These are phyloP conservation scores for Leuctra nigra DNA, from an alignment of 2,888 invertebrate species.

Conservation along the genomic window DNA sequence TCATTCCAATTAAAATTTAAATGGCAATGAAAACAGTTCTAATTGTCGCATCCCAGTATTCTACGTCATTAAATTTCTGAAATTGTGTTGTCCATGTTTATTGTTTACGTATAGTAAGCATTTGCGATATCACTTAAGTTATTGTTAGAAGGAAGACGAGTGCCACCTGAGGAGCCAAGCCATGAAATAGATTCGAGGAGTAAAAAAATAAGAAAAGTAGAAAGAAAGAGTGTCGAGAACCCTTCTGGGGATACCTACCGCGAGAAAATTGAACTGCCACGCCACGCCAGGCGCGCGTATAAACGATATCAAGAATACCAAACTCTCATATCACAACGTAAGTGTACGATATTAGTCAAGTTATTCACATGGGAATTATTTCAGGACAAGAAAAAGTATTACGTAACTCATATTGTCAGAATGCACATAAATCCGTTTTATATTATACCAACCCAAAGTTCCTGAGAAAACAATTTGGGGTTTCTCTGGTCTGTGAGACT, in stretches of 20 bases:
- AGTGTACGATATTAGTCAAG: constrained; percentile 15
- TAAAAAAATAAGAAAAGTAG: neutral
- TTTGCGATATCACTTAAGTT: too few relatives aligned
- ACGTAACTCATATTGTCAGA: constrained; percentile 11
- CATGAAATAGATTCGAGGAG: neutral
- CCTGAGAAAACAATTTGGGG: too few relatives aligned
- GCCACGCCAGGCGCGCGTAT: neutral
- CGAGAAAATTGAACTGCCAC: constrained; percentile 16
- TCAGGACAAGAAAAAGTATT: constrained; percentile 1
- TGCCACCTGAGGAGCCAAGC: too few relatives aligned
- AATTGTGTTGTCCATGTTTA: too few relatives aligned
- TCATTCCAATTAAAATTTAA: too few relatives aligned
- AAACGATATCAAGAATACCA: constrained; percentile 4
- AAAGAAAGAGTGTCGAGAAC: neutral
- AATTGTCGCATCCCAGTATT: too few relatives aligned
- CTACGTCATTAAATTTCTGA: too few relatives aligned
- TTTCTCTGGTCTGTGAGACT: too few relatives aligned
- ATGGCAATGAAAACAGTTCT: too few relatives aligned
- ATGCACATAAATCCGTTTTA: constrained; percentile 1
- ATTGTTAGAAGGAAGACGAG: too few relatives aligned
- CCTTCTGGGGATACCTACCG: constrained; percentile 9
- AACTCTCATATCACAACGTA: neutral
- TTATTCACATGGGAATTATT: constrained; percentile 2
- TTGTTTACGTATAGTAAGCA: too few relatives aligned
- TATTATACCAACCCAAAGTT: too few relatives aligned